Conservation (phyloP, 1,140 invertebrate species). For the Cyclargus thomasi region DNA sequence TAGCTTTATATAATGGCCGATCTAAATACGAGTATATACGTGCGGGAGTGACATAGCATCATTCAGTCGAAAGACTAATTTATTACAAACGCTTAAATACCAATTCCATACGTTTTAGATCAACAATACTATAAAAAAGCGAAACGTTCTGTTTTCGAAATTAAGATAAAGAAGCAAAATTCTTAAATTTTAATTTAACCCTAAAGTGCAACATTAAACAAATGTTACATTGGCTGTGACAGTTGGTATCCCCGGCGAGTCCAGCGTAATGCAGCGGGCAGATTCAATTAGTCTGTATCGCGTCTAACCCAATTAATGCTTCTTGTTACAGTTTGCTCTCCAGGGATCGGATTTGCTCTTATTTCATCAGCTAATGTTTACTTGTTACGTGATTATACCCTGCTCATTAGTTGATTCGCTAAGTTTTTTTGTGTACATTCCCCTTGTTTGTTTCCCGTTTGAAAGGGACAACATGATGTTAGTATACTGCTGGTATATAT, state of each 20-base stretch:
- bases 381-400: neutral
- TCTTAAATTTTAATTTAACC: neutral
- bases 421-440: neutral
- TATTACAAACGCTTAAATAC: too few relatives aligned
- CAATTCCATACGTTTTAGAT: too few relatives aligned
- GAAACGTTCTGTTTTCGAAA: too few relatives aligned
- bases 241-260: neutral
- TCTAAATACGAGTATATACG: too few relatives aligned
- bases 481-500: too few relatives aligned
- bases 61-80: too few relatives aligned
- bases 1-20: too few relatives aligned
- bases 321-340: neutral
- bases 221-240: neutral
- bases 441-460: too few relatives aligned
- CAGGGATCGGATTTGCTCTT: neutral
- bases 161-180: neutral
- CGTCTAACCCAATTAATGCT: conserved; percentile 2
- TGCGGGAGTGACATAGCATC: too few relatives aligned
- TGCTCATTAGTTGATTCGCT: neutral
- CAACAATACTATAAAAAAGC: too few relatives aligned
- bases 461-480: too few relatives aligned
- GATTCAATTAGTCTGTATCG: conserved; percentile 5
- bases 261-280: neutral
- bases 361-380: conserved; percentile 1
- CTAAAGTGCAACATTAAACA: neutral